phyloP scores from a whole-genome alignment of 2,113 vertebrate species.

The Xerus inauris region DNA sequence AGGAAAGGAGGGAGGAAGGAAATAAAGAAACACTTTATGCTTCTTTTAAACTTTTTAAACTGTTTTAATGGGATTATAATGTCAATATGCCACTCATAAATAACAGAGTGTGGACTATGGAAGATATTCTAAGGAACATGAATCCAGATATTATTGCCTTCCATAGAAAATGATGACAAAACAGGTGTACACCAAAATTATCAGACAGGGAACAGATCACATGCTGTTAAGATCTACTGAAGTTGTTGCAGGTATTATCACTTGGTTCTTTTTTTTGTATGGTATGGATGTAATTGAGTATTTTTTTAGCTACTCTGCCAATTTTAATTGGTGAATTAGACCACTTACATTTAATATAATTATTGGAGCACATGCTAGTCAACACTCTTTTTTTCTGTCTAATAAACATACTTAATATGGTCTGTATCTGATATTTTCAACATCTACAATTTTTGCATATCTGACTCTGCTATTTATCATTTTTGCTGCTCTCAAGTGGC shows the following conservation, averaged over 20 bases:
- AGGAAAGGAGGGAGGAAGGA: too few relatives aligned
- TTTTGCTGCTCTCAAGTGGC: not conserved
- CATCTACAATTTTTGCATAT: not conserved
- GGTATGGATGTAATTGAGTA: not conserved
- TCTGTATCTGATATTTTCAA: not conserved
- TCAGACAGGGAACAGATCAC: not conserved
- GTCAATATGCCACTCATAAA: not conserved
- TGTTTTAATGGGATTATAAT: not conserved
- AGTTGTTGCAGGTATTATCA: not conserved
- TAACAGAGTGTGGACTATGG: constrained; percentile 18
- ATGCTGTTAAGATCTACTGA: not conserved
- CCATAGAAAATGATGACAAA: not conserved
- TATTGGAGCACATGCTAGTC: not conserved
- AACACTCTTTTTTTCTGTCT: not conserved
- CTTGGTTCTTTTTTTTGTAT: not conserved
- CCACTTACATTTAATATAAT: not conserved
- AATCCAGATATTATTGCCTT: not conserved
- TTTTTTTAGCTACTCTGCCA: not conserved
- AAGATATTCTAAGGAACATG: not conserved
- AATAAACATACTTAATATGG: not conserved
- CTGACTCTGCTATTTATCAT: not conserved
- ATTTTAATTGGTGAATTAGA: not conserved
- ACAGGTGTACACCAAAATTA: not conserved
- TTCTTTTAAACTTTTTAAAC: constrained; percentile 26
- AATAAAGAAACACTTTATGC: not conserved